A percentile compares a stretch with the other conserved stretches of the same genome.
Conservation (phyloP, 1,140 invertebrate genomes). For the Pararge aegeria region DNA sequence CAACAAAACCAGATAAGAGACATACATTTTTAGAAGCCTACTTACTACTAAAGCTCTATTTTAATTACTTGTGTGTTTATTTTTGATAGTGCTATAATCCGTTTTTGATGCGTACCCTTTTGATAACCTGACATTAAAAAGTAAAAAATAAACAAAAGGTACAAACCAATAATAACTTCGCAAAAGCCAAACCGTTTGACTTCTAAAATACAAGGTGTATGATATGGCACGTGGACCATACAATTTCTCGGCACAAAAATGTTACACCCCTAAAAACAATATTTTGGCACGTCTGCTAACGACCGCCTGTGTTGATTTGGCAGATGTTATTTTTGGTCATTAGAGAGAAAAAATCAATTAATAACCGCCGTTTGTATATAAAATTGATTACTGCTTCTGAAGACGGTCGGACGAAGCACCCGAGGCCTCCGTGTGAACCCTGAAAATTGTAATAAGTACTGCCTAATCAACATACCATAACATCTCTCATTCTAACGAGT, state of each 20-base stretch:
- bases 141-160: no score
- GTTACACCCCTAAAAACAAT: constrained; percentile 37
- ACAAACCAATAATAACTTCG: no score
- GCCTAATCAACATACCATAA: constrained; percentile 54
- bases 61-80: no score
- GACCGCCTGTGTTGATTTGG: constrained; percentile 58
- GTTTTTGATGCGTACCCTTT: no score
- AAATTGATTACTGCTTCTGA: constrained; percentile 77
- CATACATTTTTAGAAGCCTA: no score
- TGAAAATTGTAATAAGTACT: constrained; percentile 64
- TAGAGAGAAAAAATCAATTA: constrained; percentile 73
- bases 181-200: neutral
- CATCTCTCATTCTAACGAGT: constrained; percentile 38
- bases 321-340: constrained; percentile 74
- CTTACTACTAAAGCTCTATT: no score
- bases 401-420: constrained; percentile 52
- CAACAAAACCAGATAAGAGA: no score
- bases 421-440: constrained; percentile 61
- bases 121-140: no score
- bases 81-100: no score
- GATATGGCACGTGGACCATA: constrained; percentile 33
- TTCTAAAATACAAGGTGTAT: neutral
- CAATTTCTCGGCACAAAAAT: constrained; percentile 28
- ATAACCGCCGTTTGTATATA: constrained; percentile 73
- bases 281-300: constrained; percentile 69